Evolutionary conservation across 2,797 vertebrate species (phyloP), one percentile per base, ranked within the genome.

Genomic region (Amphiprion clarkii): DNA sequence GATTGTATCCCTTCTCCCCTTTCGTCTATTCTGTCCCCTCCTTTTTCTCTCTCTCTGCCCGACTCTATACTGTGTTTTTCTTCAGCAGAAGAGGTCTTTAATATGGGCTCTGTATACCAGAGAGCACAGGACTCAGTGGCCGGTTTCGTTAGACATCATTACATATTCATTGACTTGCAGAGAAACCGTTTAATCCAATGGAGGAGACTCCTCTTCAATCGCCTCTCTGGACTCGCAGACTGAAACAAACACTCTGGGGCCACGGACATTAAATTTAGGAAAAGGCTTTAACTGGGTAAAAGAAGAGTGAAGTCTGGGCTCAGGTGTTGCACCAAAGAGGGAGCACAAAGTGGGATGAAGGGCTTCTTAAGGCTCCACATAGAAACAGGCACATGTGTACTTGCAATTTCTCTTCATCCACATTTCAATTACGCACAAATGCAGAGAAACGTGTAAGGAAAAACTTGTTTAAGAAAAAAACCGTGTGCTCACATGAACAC

Each of bases 151-250:
- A 82, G 85, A 87, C 82, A 67, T 92, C 92, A 93, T 94, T 93
- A 93, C 91, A 93, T 93, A 94, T 94, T 94, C 92, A 94, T 93
- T 92, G 90, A 93, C 91, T 92, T 83, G 88, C 89, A 82, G 85
- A 91, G 84, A 91, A 93, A 86, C 88, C 84, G 85, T 91, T 93
- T 92, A 92, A 92, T 90, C 88, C 89, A 91, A 77, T 91, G 89
- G 86, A 91, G 92, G 87, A 89, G 89, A 89, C 87, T 84, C 82
- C 78, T 90, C 89, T 88, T 88, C 90, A 88, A 79, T 78, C 88
- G 56, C 80, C 75, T 74, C 76, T 84, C 72, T 76, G 81, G 76
- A 76, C 55, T 58, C 74, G 58, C 60, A 55, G 80, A 52, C 83
- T 70, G 71, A 83, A 78, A 69, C 76, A 58, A 39, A 48, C 76